Base-by-base conservation (phyloP, 2,113 vertebrate species). In the Chionis minor region DNA sequence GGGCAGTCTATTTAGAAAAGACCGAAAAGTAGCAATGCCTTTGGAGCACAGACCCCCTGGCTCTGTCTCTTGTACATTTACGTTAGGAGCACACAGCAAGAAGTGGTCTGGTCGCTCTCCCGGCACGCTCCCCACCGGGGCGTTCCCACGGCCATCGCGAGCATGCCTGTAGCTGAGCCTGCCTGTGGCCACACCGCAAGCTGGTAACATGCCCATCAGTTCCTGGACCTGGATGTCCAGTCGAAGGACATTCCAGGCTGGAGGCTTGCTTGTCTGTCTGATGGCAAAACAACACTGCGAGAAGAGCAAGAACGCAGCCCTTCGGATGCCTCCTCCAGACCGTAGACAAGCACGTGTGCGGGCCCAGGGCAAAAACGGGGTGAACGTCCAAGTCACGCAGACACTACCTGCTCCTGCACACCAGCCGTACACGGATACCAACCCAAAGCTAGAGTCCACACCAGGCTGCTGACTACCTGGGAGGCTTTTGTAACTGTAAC, bases 321-420 rank as follows among this genome's bases (percentile, higher is more conserved):
- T 33, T 42, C 49, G 28, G 40, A 40, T 51, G 28, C 49, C 19
- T 40, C 8, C 58, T 54, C 16, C n/a, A 20, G 12, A 30, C 27
- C 55, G 14, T 18, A 23, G 65, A 2, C 40, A 47, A 55, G 38
- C 1, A 0, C 12, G 22, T 23, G 28, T 28, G 28, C 1, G 1
- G 38, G 40, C 47, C 42, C 28, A 17, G 8, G n/a, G 40, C 20
- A 38, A 56, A 56, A 63, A 65, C 24, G 35, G 0, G 0, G 13
- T 56, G 59, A 65, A n/a, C 5, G 1, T 42, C 49, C 56, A 35
- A 21, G 13, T 65, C 51, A 58, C 8, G 10, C 32, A 26, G 9
- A 7, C 40, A 12, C 51, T 16, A n/a, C 14, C 42, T 62, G 8
- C 27, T 42, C 33, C 47, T 15, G 54, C 56, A 63, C 33, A 20